Evolutionary conservation across 2,888 invertebrate genomes (phyloP).

Genomic region (Platycnemis pennipes): DNA sequence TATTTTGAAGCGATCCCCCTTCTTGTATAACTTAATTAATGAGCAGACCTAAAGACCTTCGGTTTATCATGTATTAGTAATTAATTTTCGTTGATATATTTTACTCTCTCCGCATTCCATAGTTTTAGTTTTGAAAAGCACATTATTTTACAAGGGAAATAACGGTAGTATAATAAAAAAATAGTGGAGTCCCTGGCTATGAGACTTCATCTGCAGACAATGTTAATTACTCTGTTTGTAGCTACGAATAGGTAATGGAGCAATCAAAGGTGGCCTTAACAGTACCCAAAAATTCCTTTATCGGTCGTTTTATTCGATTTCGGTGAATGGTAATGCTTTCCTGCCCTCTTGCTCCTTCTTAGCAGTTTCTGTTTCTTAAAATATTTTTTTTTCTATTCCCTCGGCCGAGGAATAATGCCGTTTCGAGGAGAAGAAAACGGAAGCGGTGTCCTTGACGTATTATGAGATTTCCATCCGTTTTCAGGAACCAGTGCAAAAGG

Average conservation of each 20-base stretch:
- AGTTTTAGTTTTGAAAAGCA: too few species aligned
- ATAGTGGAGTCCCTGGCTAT: neutral
- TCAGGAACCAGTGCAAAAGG: neutral
- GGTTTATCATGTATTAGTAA: too few species aligned
- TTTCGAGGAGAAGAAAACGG: neutral
- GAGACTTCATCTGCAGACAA: neutral
- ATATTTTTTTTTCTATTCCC: neutral
- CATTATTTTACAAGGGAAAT: too few species aligned
- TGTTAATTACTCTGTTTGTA: too few species aligned
- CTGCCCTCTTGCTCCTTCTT: neutral
- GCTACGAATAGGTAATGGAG: too few species aligned
- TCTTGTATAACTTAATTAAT: too few species aligned
- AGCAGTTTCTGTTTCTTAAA: neutral
- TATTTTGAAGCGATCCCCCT: too few species aligned
- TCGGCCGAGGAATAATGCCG: neutral
- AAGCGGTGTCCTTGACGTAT: slow-evolving; percentile 34
- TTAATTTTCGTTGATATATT: too few species aligned
- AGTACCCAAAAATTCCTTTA: neutral
- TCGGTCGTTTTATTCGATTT: neutral
- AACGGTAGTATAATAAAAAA: too few species aligned
- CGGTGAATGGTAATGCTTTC: neutral
- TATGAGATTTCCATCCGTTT: slow-evolving; percentile 66
- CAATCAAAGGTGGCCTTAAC: neutral
- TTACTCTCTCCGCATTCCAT: too few species aligned
- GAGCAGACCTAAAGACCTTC: too few species aligned